Evolutionary conservation across 2,888 invertebrate genomes (phyloP).

Genomic region (Kryphioiulus occultus): DNA sequence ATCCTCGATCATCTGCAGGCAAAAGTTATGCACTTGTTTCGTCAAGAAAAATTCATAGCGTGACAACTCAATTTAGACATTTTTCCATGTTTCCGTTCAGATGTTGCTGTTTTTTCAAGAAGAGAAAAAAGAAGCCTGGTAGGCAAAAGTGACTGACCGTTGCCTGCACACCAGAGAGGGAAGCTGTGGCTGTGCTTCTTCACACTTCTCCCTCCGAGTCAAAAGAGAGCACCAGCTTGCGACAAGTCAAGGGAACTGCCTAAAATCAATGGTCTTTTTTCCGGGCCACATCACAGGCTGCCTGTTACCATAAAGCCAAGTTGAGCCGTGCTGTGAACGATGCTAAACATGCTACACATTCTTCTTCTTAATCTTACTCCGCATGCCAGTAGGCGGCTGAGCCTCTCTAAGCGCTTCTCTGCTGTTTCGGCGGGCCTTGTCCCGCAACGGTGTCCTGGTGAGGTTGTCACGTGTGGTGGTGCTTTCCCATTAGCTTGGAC

Average conservation of each 20-base stretch:
- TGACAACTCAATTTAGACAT: no score
- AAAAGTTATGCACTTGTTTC: no score
- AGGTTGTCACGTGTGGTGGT: background rate
- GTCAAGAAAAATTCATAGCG: no score
- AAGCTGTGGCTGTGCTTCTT: conserved; percentile 70
- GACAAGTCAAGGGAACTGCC: conserved; percentile 46
- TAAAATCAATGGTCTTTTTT: conserved; percentile 39
- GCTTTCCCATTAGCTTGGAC: background rate
- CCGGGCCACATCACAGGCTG: conserved; percentile 12
- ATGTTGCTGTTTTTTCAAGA: conserved; percentile 99
- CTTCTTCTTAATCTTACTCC: conserved; percentile 18
- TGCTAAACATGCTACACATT: conserved; percentile 23
- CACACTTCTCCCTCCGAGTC: conserved; percentile 72
- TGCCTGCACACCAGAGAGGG: conserved; percentile 72
- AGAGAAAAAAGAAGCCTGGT: conserved; percentile 97
- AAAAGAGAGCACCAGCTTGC: conserved; percentile 52
- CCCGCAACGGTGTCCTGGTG: background rate
- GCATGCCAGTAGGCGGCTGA: background rate
- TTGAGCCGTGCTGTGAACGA: conserved; percentile 9
- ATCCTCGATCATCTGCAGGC: no score
- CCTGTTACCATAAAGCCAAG: background rate
- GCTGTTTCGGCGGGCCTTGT: background rate
- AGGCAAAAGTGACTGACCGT: conserved; percentile 88
- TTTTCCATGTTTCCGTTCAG: conserved; percentile 77
- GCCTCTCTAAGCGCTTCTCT: conserved; percentile 16